Conservation (phyloP, 2,113 vertebrate genomes). For the Varanus salvator region DNA sequence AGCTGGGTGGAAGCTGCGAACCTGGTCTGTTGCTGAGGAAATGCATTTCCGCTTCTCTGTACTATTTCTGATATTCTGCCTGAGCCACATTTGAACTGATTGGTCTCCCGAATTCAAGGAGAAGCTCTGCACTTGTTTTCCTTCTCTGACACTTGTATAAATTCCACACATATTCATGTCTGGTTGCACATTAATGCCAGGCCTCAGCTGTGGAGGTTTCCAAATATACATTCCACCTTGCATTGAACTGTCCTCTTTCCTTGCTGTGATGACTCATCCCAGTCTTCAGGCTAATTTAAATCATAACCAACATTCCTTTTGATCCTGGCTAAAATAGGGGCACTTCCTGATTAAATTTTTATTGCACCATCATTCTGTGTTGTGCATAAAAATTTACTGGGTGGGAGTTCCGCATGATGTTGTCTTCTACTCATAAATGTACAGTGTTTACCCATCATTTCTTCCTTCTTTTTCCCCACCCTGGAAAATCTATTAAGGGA, state of each 20-base stretch:
- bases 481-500: too few relatives aligned
- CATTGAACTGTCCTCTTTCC: background rate
- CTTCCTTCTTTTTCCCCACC: too few relatives aligned
- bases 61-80: background rate
- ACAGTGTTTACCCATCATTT: too few relatives aligned
- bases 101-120: background rate
- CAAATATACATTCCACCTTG: background rate
- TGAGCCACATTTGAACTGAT: background rate
- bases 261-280: background rate
- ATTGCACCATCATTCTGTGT: too few relatives aligned
- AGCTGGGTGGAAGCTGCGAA: background rate
- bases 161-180: background rate
- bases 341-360: too few relatives aligned
- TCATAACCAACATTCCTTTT: background rate
- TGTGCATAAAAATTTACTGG: too few relatives aligned
- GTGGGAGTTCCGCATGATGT: too few relatives aligned
- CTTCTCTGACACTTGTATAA: background rate
- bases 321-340: background rate
- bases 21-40: background rate
- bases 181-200: background rate
- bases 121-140: background rate
- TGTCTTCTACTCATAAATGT: too few relatives aligned
- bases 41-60: background rate
- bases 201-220: background rate
- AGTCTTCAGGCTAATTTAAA: background rate